A percentile compares a stretch with the other conserved stretches of the same genome.
Evolutionary conservation across 2,113 vertebrate genomes (phyloP).

Genomic region (Phyllostomus hastatus): DNA sequence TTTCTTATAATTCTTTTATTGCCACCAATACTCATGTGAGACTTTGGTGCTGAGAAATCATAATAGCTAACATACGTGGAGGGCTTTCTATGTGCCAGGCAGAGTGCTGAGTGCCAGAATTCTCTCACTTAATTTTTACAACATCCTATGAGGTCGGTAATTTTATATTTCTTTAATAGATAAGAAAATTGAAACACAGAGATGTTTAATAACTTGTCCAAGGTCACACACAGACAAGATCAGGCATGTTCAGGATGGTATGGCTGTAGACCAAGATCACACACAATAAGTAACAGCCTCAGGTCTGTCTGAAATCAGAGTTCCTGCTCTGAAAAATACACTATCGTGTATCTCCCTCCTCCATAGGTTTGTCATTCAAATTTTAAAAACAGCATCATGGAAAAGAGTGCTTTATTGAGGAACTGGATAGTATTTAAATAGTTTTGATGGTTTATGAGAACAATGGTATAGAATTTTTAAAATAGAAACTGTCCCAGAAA

Average conservation of each 20-base stretch:
- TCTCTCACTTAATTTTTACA: conserved; percentile 14
- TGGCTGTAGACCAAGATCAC: not conserved
- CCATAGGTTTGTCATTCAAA: conserved; percentile 14
- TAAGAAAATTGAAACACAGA: conserved; percentile 25
- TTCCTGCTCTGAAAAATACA: conserved; percentile 27
- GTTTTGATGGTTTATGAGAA: conserved; percentile 25
- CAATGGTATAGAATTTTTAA: conserved; percentile 43
- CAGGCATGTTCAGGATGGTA: no score
- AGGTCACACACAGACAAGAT: not conserved
- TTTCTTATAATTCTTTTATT: conserved; percentile 7
- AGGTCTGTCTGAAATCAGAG: conserved; percentile 29
- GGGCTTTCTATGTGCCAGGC: not conserved
- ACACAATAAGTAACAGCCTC: not conserved
- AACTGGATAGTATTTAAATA: not conserved
- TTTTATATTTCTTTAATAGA: conserved; percentile 12
- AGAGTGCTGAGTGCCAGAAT: not conserved
- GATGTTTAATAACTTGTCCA: conserved; percentile 1
- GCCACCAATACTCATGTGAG: not conserved
- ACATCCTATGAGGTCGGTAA: not conserved
- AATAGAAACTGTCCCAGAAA: conserved; percentile 21
- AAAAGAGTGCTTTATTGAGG: conserved; percentile 40
- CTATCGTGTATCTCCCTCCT: not conserved
- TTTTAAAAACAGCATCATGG: conserved; percentile 29
- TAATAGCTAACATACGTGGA: not conserved
- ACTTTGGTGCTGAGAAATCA: not conserved